Base-by-base conservation (phyloP, 2,113 vertebrate genomes). In the Daphoenositta chrysoptera region DNA sequence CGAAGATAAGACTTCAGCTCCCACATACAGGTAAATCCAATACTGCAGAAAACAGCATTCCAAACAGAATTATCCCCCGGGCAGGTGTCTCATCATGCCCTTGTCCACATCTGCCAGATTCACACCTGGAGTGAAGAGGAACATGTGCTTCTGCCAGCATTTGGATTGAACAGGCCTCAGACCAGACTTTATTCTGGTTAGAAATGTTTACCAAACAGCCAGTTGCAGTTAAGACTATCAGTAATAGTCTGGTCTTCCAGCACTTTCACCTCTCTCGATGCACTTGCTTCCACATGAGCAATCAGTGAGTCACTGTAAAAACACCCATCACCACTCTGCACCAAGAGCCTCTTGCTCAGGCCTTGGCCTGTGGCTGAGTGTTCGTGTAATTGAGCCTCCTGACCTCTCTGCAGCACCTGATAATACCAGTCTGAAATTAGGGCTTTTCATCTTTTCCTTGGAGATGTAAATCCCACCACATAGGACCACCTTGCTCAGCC, bases 21-120 rank as follows among this genome's bases (percentile, higher is more conserved):
- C 78, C 81, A 87, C 94, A 91, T 89, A 23, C 50, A 85, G 66
- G 78, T 77, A 90, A 96, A 96, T 77, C 89, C 84, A 90, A 42
- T 42, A 63, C 54, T 33, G 50, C 84, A 72, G 42, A 66, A 69
- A 96, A 91, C 70, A 93, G 33, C 84, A 82, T 93, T 93, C 89
- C 94, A 91, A 87, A 76, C 57, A 70, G 91, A 90, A 93, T 93
- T 88, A 96, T 61, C 89, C 87, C 70, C 35, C 3, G 1, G 57
- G 63, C 19, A 1, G n/a, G 45, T 44, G 82, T 89, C 84, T 96
- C 81, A 72, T 89, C 93, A 53, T 65, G 70, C 53, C 69, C 40
- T n/a, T 40, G 37, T 45, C 84, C 70, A 72, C 24, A 10, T 66
- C 75, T 87, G 78, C 57, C 87, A 91, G n/a, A 63, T 77, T 85